Evolutionary conservation across 2,888 invertebrate species (phyloP).

Genomic region (Lasioglossum villosulum): DNA sequence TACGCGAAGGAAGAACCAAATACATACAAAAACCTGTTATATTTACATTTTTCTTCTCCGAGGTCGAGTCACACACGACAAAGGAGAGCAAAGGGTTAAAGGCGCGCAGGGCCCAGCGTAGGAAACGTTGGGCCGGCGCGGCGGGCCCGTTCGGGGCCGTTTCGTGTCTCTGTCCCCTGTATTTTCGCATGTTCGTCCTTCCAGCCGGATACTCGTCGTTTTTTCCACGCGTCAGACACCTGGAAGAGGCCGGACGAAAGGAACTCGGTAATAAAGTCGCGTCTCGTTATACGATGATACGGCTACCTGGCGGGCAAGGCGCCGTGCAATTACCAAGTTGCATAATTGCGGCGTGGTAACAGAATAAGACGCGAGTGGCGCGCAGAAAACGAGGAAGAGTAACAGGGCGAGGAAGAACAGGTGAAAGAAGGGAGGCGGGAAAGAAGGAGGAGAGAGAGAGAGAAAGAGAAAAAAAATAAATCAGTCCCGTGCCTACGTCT

Average conservation of each 20-base stretch:
- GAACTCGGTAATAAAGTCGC: constrained; percentile 68
- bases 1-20: too few species aligned
- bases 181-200: not conserved
- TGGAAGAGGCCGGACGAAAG: constrained; percentile 51
- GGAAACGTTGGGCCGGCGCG: not conserved
- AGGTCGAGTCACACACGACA: too few species aligned
- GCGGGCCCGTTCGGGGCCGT: not conserved
- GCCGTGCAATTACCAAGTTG: constrained; percentile 76
- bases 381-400: constrained; percentile 33
- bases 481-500: constrained; percentile 65
- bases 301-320: constrained; percentile 62
- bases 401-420: constrained; percentile 55
- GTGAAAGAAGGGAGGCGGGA: constrained; percentile 56
- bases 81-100: too few species aligned
- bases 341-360: constrained; percentile 76
- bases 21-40: too few species aligned
- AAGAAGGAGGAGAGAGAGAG: constrained; percentile 57
- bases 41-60: too few species aligned
- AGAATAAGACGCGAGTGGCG: constrained; percentile 23
- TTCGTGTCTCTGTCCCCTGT: not conserved
- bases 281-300: constrained; percentile 70
- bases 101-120: not conserved
- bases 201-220: not conserved
- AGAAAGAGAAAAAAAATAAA: constrained; percentile 54
- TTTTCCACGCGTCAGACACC: constrained; percentile 47